Base-by-base conservation (phyloP, 2,113 vertebrate species). In the Limanda limanda region DNA sequence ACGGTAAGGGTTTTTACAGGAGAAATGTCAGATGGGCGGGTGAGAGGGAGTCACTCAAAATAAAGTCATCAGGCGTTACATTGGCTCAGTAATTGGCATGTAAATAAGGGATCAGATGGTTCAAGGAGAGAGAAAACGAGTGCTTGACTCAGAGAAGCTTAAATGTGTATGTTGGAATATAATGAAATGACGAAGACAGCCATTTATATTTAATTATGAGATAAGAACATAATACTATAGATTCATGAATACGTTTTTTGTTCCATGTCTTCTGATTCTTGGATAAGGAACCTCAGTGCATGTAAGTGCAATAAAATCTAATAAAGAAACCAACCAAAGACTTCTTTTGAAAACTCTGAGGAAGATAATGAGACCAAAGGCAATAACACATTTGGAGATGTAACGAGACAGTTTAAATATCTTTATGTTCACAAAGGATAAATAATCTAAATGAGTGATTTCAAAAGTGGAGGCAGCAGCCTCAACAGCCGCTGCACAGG, bases 1-100 rank as follows among this genome's bases (percentile, higher is more conserved):
- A 77, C 92, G 86, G 91, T 90, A 86, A 84, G 70, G 74, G 84
- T 85, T 87, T 90, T 88, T 85, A 74, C 64, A 65, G 31, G 31
- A 31, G 57, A 74, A 66, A 56, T 76, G 81, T 79, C 84, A 79
- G 76, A 82, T 65, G 74, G 68, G 76, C 27, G 77, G 80, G 69
- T 68, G 71, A 79, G 58, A 75, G 62, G 2, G 9, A 37, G 9
- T 37, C 35, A 8, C 35, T 37, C 35, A 37, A 37, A 73, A 45
- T 65, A 17, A 68, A 51, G 62, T 61, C 35, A 37, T 37, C 35
- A 37, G 9, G 35, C 35, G 2, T 37, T 37, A 37, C 35, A 37
- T 37, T 10, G 1, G 35, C 35, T 37, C 35, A 37, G 62, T 84
- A 84, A 86, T 71, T 82, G 85, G 59, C 80, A 59, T 81, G 61